phyloP scores from a whole-genome alignment of 2,113 vertebrate genomes.

The Callospermophilus lateralis region DNA sequence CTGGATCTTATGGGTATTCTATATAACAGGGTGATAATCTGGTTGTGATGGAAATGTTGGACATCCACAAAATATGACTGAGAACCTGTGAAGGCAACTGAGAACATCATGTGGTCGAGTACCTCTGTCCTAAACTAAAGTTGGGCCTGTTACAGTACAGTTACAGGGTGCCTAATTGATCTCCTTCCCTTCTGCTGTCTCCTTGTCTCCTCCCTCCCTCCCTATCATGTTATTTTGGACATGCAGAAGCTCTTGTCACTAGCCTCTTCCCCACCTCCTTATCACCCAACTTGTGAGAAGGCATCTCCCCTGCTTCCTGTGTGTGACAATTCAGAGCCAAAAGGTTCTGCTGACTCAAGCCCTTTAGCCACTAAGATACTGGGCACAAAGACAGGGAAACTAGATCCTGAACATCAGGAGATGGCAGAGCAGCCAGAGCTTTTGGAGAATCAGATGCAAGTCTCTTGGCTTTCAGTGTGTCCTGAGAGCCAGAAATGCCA shows the following conservation, averaged over 20 bases:
- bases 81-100: background rate
- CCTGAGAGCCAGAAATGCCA: background rate
- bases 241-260: background rate
- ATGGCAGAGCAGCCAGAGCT: background rate
- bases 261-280: background rate
- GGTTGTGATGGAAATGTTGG: background rate
- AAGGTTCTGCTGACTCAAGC: background rate
- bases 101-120: no score
- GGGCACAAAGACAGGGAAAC: background rate
- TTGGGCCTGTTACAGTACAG: background rate
- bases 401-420: background rate
- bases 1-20: background rate
- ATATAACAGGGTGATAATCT: background rate
- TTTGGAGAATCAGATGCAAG: slow-evolving; percentile 19
- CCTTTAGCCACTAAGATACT: background rate
- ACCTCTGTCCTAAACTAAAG: background rate
- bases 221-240: background rate
- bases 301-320: background rate
- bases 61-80: background rate
- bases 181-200: background rate
- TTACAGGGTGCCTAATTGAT: background rate
- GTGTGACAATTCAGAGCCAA: background rate
- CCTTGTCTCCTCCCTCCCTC: background rate
- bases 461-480: background rate
- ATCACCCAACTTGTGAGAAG: background rate